Base-by-base conservation (phyloP, 2,113 vertebrate genomes). In the Prionailurus viverrinus region DNA sequence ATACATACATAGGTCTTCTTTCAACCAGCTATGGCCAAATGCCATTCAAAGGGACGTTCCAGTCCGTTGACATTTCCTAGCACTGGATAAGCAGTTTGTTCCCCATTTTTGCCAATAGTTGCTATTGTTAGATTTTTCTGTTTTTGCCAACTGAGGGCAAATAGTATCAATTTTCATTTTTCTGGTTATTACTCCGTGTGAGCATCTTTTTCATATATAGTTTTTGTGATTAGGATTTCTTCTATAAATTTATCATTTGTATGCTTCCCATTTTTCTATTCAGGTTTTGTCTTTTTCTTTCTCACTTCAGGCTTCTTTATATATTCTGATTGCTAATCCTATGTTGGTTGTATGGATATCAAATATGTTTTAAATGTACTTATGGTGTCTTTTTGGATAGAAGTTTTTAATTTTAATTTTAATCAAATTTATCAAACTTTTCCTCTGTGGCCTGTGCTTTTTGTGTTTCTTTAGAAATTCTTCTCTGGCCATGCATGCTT, bases 391-490 rank as follows among this genome's bases (percentile, higher is more conserved):
- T 53, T 96, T 45, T 36, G 55, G 48, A 55, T 13, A 41, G 58
- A 74, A 0, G 4, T 79, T 66, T 91, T 48, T 58, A 4, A 66
- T 86, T 80, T 93, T 65, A 27, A 45, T 81, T 81, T 51, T 87
- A 39, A 58, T 51, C 33, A 55, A 7, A 53, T 80, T 36, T 84
- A 45, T 81, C 7, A 21, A 1, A 65, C 51, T 51, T 93, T 87
- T 68, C 15, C 29, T 45, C 87, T 27, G 39, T 68, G 58, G 5
- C 27, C 45, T 82, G 11, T 55, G 9, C 14, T 80, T 6, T 79
- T 55, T 76, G 29, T 66, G 16, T 95, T 92, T 81, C 55, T 81
- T 87, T 48, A 87, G 45, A 94, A 88, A 63, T 82, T 92, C 33
- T 89, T 88, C 11, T 15, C 41, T 66, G 29, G 12, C 11, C 7